Evolutionary conservation across 2,113 vertebrate genomes (phyloP), one percentile per base, ranked within the genome.

Genomic region (Brachypodius melanocephalos): DNA sequence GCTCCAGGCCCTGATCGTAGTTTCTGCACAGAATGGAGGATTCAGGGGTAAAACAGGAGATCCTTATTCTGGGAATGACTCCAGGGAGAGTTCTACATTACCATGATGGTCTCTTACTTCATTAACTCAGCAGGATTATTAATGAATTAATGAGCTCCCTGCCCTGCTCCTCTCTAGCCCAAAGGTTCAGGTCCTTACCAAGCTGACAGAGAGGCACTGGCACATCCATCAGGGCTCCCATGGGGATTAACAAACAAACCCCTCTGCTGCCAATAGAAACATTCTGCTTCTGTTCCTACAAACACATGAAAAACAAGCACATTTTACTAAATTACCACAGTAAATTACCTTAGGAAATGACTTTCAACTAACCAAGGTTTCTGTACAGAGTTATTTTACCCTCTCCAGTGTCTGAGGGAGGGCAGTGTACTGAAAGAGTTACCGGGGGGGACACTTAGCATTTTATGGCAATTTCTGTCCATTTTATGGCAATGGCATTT

Each of bases 111-210:
- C 34, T 25, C 34, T 31, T 5, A 54, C 20, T 46, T 40, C 36
- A 57, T 24, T 59, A 80, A 71, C 34, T 71, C 55, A 69, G 38
- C 61, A 59, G 62, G 46, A 26, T 43, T 3, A 26, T 26, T 9
- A 43, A 26, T 12, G 26, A 43, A 21, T 36, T 5, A 21, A 51
- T 2, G 21, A 58, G 14, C 52, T 20, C 32, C 62, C 20, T 43
- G 36, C 52, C 2, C 6, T 6, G 34, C 42, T 72, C 5, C 29
- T 57, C 31, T 65, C 26, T 5, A 34, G 12, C 9, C 57, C 19
- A 52, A 45, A 61, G 26, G 26, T 6, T 46, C 36, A 63, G 25
- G 43, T 14, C 84, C 97, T 96, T 13, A 97, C 97, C 91, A 43
- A 97, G 45, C 10, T 65, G 90, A 51, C 7, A 75, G 49, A 95